Conservation (phyloP, 2,797 vertebrate species). For the Gallinago solitaria region DNA sequence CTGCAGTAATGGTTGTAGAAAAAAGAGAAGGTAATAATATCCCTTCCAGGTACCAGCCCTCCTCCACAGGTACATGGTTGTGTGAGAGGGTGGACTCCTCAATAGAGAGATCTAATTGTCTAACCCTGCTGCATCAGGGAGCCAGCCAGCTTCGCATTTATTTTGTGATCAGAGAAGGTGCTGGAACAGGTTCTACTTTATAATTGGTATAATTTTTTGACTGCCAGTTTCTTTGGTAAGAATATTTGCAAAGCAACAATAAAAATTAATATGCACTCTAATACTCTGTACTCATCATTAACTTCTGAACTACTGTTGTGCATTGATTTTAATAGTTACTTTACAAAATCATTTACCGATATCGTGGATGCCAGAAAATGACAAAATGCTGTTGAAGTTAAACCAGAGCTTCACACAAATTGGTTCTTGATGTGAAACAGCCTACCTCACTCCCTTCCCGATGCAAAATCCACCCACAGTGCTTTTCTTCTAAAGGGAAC, state of each 20-base stretch:
- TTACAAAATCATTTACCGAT: slow-evolving; percentile 21
- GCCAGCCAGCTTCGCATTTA: not conserved
- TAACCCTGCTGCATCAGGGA: not conserved
- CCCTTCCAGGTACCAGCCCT: not conserved
- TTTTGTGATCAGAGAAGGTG: not conserved
- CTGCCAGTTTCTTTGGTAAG: not conserved
- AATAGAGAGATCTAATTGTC: not conserved
- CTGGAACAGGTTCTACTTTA: not conserved
- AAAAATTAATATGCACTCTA: slow-evolving; percentile 1
- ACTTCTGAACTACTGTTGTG: slow-evolving; percentile 24
- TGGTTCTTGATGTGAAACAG: not conserved
- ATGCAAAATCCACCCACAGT: not conserved
- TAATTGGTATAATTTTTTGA: not conserved
- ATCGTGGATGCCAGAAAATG: not conserved
- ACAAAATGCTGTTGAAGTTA: not conserved
- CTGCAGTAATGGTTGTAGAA: not conserved
- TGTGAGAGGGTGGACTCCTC: not conserved
- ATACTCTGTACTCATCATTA: not conserved
- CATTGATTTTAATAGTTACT: not conserved
- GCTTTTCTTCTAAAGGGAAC: slow-evolving; percentile 14
- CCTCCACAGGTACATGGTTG: not conserved
- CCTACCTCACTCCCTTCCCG: not conserved
- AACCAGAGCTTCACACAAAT: not conserved
- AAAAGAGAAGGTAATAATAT: not conserved
- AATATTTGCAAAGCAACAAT: slow-evolving; percentile 40